phyloP scores from a whole-genome alignment of 30 jellyfish, hydroid and myxozoan genomes.

The Hydractinia symbiolongicarpus region DNA sequence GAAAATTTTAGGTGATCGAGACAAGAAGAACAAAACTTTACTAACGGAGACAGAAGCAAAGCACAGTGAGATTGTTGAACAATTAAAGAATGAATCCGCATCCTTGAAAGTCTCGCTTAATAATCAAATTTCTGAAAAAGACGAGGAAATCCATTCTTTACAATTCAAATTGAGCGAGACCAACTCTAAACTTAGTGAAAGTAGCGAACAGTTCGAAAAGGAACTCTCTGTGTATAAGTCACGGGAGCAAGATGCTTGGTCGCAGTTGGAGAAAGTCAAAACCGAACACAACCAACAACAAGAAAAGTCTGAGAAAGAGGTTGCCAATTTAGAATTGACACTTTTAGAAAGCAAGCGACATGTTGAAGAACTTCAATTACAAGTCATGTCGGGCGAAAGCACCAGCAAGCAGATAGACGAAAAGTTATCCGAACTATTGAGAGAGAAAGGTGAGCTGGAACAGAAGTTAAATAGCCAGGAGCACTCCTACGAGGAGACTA shows the following conservation, averaged over 20 bases:
- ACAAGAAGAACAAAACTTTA: constrained; percentile 25
- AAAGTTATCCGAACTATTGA: constrained; percentile 43
- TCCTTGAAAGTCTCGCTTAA: neutral
- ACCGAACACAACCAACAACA: neutral
- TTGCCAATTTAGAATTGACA: constrained; percentile 31
- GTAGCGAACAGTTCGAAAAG: neutral
- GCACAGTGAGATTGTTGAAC: constrained; percentile 23
- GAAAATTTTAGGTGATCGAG: constrained; percentile 47
- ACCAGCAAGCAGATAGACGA: constrained; percentile 50
- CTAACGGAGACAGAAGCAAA: constrained; percentile 34
- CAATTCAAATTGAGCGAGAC: neutral
- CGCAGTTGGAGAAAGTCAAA: constrained; percentile 1
- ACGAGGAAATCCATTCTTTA: constrained; percentile 22
- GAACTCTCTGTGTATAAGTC: constrained; percentile 1
- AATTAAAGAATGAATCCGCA: constrained; percentile 6
- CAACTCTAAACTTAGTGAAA: neutral
- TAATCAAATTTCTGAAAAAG: neutral
- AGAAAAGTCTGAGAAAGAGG: constrained; percentile 26
- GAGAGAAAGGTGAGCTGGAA: constrained; percentile 37
- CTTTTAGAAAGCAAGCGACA: constrained; percentile 23
- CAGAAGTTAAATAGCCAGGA: constrained; percentile 22
- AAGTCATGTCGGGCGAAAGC: constrained; percentile 40
- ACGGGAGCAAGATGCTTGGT: constrained; percentile 6
- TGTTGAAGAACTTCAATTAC: constrained; percentile 45
- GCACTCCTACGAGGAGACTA: constrained; percentile 28